Conservation (phyloP, 2,113 vertebrate genomes). For the Beaufortia kweichowensis region DNA sequence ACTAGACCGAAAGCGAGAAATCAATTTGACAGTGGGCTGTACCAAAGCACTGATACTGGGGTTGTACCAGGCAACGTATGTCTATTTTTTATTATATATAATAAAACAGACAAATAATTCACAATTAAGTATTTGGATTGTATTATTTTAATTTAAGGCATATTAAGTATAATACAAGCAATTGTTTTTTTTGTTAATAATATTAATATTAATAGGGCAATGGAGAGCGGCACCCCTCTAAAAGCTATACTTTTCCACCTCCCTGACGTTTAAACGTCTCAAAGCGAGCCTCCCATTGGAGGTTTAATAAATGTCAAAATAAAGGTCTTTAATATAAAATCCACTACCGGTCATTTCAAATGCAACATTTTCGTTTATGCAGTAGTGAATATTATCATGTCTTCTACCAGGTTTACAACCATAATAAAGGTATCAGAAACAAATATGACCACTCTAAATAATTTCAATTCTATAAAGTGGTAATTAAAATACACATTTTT, state of each 20-base stretch:
- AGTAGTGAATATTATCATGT: too few species aligned
- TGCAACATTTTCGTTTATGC: too few species aligned
- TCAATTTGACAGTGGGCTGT: conserved; percentile 34
- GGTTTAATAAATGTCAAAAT: conserved; percentile 25
- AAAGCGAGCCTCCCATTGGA: conserved; percentile 39
- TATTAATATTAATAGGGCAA: background rate
- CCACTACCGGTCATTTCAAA: too few species aligned
- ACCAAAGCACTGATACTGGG: conserved; percentile 1
- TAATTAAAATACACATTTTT: background rate
- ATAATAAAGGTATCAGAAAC: background rate
- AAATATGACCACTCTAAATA: background rate
- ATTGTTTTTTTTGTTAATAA: too few species aligned
- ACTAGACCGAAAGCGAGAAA: conserved; percentile 25
- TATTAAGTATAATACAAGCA: too few species aligned
- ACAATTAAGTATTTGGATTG: background rate
- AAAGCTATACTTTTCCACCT: background rate
- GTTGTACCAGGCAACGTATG: background rate
- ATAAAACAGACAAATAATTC: background rate
- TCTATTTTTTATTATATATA: background rate
- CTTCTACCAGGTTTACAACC: too few species aligned
- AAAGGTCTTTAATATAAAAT: background rate
- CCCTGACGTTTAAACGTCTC: conserved; percentile 48
- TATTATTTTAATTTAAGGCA: background rate
- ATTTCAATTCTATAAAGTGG: background rate
- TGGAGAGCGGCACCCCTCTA: background rate